Evolutionary conservation across 2,797 vertebrate species (phyloP), one percentile per base, ranked within the genome.

Genomic region (Champsocephalus gunnari): DNA sequence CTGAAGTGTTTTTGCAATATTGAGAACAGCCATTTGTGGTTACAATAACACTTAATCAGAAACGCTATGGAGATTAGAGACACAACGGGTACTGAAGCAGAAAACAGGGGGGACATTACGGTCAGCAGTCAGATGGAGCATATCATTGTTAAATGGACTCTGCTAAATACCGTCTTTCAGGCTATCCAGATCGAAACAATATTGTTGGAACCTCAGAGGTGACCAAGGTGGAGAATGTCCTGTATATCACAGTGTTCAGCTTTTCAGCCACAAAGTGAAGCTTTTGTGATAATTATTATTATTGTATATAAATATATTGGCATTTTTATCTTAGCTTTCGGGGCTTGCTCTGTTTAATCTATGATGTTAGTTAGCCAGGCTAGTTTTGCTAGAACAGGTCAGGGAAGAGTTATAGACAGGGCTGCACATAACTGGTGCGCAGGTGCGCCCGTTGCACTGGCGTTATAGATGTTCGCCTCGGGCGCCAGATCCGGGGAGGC

Each of bases 91-190:
- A 59, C 41, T 87, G 84, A 78, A 80, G 83, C 86, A 72, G 83
- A 87, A 91, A 88, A 74, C 79, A 62, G 76, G 65, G 8, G 65
- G 64, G 63, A 81, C 84, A 79, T 87, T 80, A 75, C 56, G 86
- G 74, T 77, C 79, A 70, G 50, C 51, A 70, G 62, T 79, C 75
- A 87, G 89, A 89, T 86, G 85, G 81, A 84, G 88, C 89, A 78
- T 65, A 73, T 68, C 74, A 91, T 87, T 89, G 79, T 63, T 82
- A 88, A 89, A 91, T 89, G 90, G 86, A 89, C 83, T 87, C 73
- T 60, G 68, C 73, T 81, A 68, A 90, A 85, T 82, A 74, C 78
- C 62, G 71, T 83, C 48, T 79, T 71, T 79, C 60, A 75, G 66
- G 64, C 65, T 78, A 62, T 85, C 71, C 55, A 63, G 21, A 74